Evolutionary conservation across 2,888 invertebrate genomes (phyloP), one percentile per base, ranked within the genome.

Genomic region (Liodrosophila aerea): DNA sequence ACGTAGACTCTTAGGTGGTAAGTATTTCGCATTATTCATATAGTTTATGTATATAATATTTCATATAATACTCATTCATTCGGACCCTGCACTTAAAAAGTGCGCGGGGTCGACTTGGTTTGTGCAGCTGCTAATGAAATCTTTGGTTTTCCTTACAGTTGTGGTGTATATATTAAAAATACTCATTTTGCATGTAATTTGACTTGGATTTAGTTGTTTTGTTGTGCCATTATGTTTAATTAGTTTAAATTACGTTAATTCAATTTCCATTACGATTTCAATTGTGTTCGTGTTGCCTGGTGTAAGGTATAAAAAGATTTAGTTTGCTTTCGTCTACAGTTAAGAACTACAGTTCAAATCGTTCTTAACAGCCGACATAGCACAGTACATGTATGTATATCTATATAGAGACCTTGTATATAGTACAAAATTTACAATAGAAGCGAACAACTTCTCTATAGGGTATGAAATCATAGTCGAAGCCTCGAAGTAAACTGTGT

Each of bases 381-480:
- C n/a, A 57, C 39, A 33, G 22, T 43, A 36, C 44, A 43, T 34
- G 33, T 50, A 49, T 47, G 33, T 61, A 34, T 50, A 40, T 37
- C 27, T 64, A 37, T 54, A 60, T 52, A 78, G 73, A 65, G 73
- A 57, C 18, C 52, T 80, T 78, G 77, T 78, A 85, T 85, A 81
- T 85, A 85, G 84, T 81, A 85, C 86, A 81, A 81, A 81, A 81
- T 81, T 85, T 81, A 81, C 81, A 81, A 61, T 73, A 61, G 77
- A 81, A 82, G 78, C 59, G 45, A 56, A 63, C 53, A 49, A 64
- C 70, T 73, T 75, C 66, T 54, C 4, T 39, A 4, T 29, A 13
- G 31, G 50, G 1, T 8, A 13, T 50, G 30, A 13, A n/a, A 30
- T 31, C 64, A 27, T 30, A 34, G 33, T 29, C 41, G 43, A 65